Evolutionary conservation across 2,888 invertebrate species (phyloP).

Genomic region (Ennomos fuscantarius): DNA sequence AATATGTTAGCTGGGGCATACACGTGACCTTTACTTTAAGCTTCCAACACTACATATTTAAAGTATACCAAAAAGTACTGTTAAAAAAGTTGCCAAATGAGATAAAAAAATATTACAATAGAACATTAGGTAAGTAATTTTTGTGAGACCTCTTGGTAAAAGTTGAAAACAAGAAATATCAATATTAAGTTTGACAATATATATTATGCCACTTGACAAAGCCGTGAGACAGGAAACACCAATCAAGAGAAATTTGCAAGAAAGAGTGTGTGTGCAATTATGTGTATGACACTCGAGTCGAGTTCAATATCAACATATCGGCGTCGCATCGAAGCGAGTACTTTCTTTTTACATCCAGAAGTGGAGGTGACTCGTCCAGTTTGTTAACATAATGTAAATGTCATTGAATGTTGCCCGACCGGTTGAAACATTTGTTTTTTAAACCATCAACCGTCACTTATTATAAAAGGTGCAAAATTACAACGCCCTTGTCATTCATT

Average conservation of each 20-base stretch:
- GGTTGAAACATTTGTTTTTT: conserved; percentile 61
- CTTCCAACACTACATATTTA: no score
- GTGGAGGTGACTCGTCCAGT: conserved; percentile 66
- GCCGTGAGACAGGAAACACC: conserved; percentile 24
- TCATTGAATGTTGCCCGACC: conserved; percentile 73
- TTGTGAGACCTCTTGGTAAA: no score
- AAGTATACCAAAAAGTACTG: no score
- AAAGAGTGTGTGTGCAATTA: conserved; percentile 22
- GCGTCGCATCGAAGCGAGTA: conserved; percentile 50
- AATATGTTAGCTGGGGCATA: no score
- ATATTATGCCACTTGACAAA: conserved; percentile 7
- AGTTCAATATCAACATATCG: conserved; percentile 44
- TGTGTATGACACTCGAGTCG: conserved; percentile 27
- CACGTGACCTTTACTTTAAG: no score
- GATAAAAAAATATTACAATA: no score
- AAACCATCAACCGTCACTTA: conserved; percentile 57
- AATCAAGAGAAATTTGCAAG: conserved; percentile 36
- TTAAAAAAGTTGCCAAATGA: no score
- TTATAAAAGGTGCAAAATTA: conserved; percentile 70
- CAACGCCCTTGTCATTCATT: conserved; percentile 41
- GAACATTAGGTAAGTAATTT: no score
- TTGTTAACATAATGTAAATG: conserved; percentile 77
- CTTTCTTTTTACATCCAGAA: conserved; percentile 70
- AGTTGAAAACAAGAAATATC: no score
- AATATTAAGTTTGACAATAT: no score